Percentiles rank a stretch among this genome's conserved stretches.
Conservation (phyloP, 2,113 vertebrate genomes). For the Hippocampus guttulatus region DNA sequence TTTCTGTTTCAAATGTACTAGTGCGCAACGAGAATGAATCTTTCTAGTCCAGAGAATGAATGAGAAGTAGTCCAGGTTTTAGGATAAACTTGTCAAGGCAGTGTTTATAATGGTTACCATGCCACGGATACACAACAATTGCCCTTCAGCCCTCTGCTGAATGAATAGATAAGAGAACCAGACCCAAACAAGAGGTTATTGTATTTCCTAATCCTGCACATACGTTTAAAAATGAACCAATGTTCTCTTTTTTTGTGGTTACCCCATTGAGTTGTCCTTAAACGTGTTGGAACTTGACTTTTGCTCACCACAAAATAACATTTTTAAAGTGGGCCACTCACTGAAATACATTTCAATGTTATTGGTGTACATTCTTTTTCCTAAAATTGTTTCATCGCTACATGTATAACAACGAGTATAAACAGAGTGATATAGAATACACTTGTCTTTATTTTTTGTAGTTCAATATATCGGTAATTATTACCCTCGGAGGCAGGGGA, state of each 20-base stretch:
- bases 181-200: too few relatives aligned
- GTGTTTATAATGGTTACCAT: background rate
- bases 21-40: background rate
- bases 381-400: too few relatives aligned
- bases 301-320: background rate
- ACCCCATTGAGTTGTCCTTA: background rate
- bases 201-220: too few relatives aligned
- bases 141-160: too few relatives aligned
- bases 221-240: background rate
- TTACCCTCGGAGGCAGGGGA: too few relatives aligned
- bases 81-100: background rate
- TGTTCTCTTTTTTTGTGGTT: background rate
- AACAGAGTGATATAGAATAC: too few relatives aligned
- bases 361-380: too few relatives aligned
- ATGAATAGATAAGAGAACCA: too few relatives aligned
- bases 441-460: too few relatives aligned
- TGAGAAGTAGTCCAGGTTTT: background rate
- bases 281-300: background rate
- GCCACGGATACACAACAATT: too few relatives aligned
- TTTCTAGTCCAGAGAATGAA: background rate
- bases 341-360: background rate
- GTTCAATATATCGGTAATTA: too few relatives aligned
- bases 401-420: too few relatives aligned
- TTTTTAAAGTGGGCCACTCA: background rate
- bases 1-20: background rate